Conservation (phyloP, 1,140 invertebrate species). For the Theocolax elegans region DNA sequence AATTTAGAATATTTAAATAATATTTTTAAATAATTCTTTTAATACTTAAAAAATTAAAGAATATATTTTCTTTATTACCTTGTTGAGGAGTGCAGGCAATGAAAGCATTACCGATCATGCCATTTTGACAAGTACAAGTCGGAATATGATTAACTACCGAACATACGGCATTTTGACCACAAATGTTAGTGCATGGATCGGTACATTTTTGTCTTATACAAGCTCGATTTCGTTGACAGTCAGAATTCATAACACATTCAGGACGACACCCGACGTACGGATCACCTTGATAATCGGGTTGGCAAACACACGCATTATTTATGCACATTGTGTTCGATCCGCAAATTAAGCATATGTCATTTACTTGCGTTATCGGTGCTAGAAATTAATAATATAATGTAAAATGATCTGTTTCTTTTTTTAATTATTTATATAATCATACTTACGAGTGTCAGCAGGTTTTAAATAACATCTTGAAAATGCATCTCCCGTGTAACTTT, state of each 20-base stretch:
- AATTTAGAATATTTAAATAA: neutral
- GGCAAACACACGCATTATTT: slow-evolving; percentile 63
- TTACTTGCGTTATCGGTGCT: slow-evolving; percentile 48
- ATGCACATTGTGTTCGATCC: slow-evolving; percentile 64
- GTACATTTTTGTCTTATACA: slow-evolving; percentile 69
- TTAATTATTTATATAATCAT: slow-evolving; percentile 46
- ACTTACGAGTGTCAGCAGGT: slow-evolving; percentile 12
- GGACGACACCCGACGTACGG: slow-evolving; percentile 65
- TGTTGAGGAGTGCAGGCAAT: slow-evolving; percentile 55
- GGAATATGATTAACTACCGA: slow-evolving; percentile 67
- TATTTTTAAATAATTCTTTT: neutral
- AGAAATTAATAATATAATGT: slow-evolving; percentile 36
- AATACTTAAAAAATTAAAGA: neutral
- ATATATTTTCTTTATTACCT: slow-evolving; percentile 53
- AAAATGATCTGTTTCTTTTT: no score
- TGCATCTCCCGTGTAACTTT: slow-evolving; percentile 66
- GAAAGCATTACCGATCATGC: slow-evolving; percentile 69
- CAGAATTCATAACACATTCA: slow-evolving; percentile 65
- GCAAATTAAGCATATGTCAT: slow-evolving; percentile 60
- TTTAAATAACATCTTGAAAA: slow-evolving; percentile 67
- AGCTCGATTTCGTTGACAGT: slow-evolving; percentile 67
- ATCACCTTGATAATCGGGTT: slow-evolving; percentile 65
- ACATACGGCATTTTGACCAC: slow-evolving; percentile 70
- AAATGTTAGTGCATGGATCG: slow-evolving; percentile 70
- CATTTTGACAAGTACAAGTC: slow-evolving; percentile 66